A percentile compares a stretch with the other conserved stretches of the same genome.
Conservation (phyloP, 1,140 invertebrate genomes). For the Hypsibius dujardini region DNA sequence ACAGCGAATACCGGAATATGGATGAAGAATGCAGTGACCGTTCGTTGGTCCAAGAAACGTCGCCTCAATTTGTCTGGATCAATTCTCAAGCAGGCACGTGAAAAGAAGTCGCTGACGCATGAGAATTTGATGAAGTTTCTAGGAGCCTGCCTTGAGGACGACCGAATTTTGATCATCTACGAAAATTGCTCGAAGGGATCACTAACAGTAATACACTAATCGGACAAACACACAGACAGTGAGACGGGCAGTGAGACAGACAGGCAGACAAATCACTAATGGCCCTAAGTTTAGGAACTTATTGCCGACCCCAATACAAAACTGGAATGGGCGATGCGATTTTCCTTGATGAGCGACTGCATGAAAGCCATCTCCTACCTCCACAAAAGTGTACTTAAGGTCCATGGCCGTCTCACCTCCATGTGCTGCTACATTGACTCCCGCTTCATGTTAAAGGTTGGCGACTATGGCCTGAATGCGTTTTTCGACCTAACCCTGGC, state of each 20-base stretch:
- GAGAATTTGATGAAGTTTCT: conserved; percentile 41
- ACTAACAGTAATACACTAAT: not conserved
- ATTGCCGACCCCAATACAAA: not conserved
- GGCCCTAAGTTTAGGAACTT: not conserved
- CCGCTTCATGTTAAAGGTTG: conserved; percentile 74
- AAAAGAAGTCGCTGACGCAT: conserved; percentile 59
- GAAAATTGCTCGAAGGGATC: conserved; percentile 78
- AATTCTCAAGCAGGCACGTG: not conserved
- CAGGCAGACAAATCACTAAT: not conserved
- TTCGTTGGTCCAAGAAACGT: conserved; percentile 12
- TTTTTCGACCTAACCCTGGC: conserved; percentile 31
- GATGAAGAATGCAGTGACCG: conserved; percentile 2
- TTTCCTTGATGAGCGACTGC: conserved; percentile 15
- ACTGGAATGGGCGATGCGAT: conserved; percentile 12
- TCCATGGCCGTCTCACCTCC: conserved; percentile 68
- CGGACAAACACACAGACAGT: not conserved
- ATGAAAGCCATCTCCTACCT: conserved; percentile 66
- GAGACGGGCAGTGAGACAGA: no score
- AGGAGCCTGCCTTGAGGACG: conserved; percentile 41
- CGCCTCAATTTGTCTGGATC: not conserved
- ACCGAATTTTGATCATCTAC: conserved; percentile 68
- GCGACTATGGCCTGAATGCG: conserved; percentile 69
- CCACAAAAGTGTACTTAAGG: conserved; percentile 66
- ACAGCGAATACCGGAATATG: not conserved
- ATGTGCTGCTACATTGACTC: conserved; percentile 86